A percentile compares a stretch with the other conserved stretches of the same genome.
Conservation (phyloP, 2,113 vertebrate species). For the Oncorhynchus tshawytscha region DNA sequence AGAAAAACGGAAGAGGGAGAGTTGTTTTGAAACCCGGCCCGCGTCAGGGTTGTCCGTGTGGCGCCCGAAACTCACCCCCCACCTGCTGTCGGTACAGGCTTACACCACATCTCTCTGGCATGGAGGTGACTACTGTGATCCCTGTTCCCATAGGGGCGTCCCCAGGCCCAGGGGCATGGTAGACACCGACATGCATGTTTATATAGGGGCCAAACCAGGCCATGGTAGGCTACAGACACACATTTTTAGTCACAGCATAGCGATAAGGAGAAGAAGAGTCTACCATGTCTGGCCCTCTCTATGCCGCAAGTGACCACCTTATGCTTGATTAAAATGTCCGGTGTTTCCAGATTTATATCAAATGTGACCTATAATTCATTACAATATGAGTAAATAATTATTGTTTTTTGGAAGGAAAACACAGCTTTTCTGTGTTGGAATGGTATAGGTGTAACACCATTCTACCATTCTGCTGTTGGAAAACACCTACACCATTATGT, state of each 20-base stretch:
- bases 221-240: conserved; percentile 40
- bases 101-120: conserved; percentile 61
- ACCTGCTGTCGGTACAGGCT: conserved; percentile 26
- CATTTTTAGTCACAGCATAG: not conserved
- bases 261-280: conserved; percentile 23
- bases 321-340: not conserved
- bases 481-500: too few species aligned
- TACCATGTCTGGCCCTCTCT: not conserved
- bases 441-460: too few species aligned
- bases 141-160: conserved; percentile 53
- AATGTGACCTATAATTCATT: too few species aligned
- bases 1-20: conserved; percentile 23
- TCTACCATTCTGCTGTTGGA: too few species aligned
- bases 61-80: conserved; percentile 46
- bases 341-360: too few species aligned
- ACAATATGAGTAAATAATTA: too few species aligned
- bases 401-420: too few species aligned
- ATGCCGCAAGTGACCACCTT: not conserved
- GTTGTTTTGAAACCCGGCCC: conserved; percentile 53
- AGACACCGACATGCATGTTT: conserved; percentile 46
- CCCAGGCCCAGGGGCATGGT: conserved; percentile 11
- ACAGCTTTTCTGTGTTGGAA: too few species aligned
- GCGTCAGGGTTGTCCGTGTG: conserved; percentile 53
- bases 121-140: conserved; percentile 58
- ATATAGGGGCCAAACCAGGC: not conserved